Conservation (phyloP, 1,140 invertebrate genomes). For the Wasmannia auropunctata region DNA sequence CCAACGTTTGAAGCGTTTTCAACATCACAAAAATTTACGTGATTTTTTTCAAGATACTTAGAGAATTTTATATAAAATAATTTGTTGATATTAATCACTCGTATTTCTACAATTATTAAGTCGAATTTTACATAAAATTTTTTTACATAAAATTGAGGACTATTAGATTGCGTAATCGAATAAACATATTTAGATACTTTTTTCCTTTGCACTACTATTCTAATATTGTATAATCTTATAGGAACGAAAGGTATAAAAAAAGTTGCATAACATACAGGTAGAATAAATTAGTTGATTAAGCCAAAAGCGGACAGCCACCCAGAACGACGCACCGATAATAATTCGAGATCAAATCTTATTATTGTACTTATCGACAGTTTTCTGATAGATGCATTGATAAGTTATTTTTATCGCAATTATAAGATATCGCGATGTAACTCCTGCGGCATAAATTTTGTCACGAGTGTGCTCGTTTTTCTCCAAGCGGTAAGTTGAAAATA, state of each 20-base stretch:
- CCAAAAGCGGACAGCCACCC: neutral
- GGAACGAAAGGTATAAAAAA: neutral
- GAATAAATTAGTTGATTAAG: neutral
- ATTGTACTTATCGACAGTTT: neutral
- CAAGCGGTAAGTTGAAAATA: slow-evolving; percentile 32
- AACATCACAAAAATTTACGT: neutral
- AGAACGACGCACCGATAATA: neutral
- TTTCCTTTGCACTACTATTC: neutral
- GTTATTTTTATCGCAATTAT: slow-evolving; percentile 20
- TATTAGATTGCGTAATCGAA: neutral
- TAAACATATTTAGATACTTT: neutral
- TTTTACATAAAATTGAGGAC: neutral
- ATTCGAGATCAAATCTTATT: slow-evolving; percentile 1
- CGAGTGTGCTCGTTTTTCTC: neutral
- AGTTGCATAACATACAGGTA: neutral
- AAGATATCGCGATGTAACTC: neutral
- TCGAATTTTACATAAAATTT: neutral
- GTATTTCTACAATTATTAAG: neutral
- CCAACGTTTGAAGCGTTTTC: neutral
- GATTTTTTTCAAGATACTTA: neutral
- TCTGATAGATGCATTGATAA: neutral
- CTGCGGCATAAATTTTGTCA: neutral
- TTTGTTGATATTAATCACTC: neutral
- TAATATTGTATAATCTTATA: neutral
- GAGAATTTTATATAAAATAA: neutral